Conservation (phyloP, 2,888 invertebrate species). For the Chrysina gloriosa region DNA sequence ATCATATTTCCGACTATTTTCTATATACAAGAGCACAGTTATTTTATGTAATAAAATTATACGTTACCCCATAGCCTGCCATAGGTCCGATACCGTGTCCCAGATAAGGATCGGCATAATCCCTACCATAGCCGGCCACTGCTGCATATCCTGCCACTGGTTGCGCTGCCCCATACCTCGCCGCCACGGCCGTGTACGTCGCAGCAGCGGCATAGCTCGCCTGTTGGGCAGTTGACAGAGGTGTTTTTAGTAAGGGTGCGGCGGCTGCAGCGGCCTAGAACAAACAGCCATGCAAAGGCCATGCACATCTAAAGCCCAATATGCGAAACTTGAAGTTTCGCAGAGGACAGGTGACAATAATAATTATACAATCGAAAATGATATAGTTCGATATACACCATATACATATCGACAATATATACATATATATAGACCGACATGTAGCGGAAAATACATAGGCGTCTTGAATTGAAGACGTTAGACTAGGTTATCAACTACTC, state of each 20-base stretch:
- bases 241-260: conserved; percentile 84
- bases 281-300: conserved; percentile 63
- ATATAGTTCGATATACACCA: too few relatives aligned
- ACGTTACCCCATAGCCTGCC: conserved; percentile 94
- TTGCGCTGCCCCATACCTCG: conserved; percentile 82
- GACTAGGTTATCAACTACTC: too few relatives aligned
- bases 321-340: background rate
- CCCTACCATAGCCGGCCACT: conserved; percentile 85
- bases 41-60: conserved; percentile 8
- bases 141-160: conserved; percentile 80
- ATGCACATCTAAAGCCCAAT: conserved; percentile 62
- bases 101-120: conserved; percentile 93
- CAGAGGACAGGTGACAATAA: background rate
- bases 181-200: conserved; percentile 87
- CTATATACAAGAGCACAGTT: too few relatives aligned
- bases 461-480: too few relatives aligned
- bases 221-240: conserved; percentile 86
- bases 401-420: too few relatives aligned
- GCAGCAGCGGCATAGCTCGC: conserved; percentile 89
- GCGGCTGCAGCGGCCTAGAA: conserved; percentile 77
- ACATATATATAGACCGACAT: too few relatives aligned
- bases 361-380: background rate
- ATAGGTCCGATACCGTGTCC: conserved; percentile 97
- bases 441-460: too few relatives aligned
- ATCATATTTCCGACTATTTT: too few relatives aligned